These are phyloP conservation scores for Penaeus japonicus DNA, from an alignment of 1,140 invertebrate genomes.

Conservation along the genomic window DNA sequence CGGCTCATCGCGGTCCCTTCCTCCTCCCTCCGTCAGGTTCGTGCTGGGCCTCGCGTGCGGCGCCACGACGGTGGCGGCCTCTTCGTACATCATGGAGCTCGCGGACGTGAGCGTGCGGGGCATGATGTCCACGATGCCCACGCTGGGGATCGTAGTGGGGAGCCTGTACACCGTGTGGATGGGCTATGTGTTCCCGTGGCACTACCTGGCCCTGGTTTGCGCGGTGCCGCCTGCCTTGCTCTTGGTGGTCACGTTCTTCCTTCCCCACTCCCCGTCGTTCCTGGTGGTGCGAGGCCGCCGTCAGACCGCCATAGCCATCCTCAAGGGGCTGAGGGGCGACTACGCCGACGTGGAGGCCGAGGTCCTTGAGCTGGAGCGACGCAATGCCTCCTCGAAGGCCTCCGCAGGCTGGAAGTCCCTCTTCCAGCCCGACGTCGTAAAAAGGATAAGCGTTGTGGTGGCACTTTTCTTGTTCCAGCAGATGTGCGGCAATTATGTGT, in stretches of 20 bases:
- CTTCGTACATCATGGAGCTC: constrained; percentile 17
- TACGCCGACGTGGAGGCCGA: constrained; percentile 20
- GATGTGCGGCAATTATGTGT: constrained; percentile 38
- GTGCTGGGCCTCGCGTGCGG: constrained; percentile 15
- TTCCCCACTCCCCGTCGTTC: constrained; percentile 15
- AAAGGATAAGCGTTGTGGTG: background rate
- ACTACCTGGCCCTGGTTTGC: constrained; percentile 24
- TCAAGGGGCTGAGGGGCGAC: constrained; percentile 11
- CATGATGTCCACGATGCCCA: background rate
- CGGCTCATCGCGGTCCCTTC: background rate
- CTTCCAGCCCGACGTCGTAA: background rate
- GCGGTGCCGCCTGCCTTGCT: constrained; percentile 8
- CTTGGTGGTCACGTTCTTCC: background rate
- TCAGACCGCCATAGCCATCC: background rate
- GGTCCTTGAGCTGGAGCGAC: background rate
- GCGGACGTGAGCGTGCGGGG: constrained; percentile 28
- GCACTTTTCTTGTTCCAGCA: constrained; percentile 39
- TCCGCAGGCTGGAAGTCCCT: constrained; percentile 1
- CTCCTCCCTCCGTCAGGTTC: background rate
- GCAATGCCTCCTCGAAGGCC: background rate
- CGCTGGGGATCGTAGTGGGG: constrained; percentile 22
- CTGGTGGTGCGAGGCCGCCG: background rate
- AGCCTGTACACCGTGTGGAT: constrained; percentile 20
- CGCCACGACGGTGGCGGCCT: background rate
- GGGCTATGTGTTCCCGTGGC: constrained; percentile 11